These are phyloP conservation scores for Chromis chromis DNA, from an alignment of 2,797 vertebrate genomes.

Conservation along the genomic window DNA sequence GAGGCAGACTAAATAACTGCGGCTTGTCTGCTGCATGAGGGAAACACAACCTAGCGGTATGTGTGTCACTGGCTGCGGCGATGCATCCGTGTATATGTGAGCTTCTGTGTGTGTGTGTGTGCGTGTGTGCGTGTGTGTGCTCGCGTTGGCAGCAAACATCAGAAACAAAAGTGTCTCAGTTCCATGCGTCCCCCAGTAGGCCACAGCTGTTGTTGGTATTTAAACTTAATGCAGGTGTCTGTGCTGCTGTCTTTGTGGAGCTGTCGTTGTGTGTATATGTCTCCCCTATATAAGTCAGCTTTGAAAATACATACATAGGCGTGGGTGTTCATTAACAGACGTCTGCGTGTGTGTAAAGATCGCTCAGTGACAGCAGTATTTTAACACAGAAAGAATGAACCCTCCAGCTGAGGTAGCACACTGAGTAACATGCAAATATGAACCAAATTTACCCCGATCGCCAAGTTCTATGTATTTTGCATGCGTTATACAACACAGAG, in stretches of 20 bases:
- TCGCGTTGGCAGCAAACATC: conserved; percentile 77
- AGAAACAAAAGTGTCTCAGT: conserved; percentile 80
- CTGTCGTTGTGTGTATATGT: conserved; percentile 44
- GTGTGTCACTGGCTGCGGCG: conserved; percentile 39
- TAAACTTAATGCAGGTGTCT: conserved; percentile 73
- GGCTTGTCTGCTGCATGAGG: conserved; percentile 75
- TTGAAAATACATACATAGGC: conserved; percentile 11
- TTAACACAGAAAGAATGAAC: conserved; percentile 18
- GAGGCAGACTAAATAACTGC: conserved; percentile 83
- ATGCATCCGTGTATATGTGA: conserved; percentile 38
- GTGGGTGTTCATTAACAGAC: conserved; percentile 7
- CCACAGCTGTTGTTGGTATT: conserved; percentile 76
- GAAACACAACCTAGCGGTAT: conserved; percentile 62
- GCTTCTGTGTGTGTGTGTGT: conserved; percentile 41
- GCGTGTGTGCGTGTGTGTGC: conserved; percentile 47
- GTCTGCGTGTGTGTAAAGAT: neutral
- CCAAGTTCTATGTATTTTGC: no score
- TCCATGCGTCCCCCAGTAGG: conserved; percentile 59
- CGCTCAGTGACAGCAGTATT: conserved; percentile 1
- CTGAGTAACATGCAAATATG: neutral
- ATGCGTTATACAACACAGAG: neutral
- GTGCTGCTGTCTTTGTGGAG: conserved; percentile 63
- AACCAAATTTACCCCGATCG: neutral
- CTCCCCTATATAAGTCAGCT: conserved; percentile 35
- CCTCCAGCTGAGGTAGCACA: neutral